Evolutionary conservation across 2,113 vertebrate species (phyloP), one percentile per base, ranked within the genome.

Genomic region (Lipophrys pholis): DNA sequence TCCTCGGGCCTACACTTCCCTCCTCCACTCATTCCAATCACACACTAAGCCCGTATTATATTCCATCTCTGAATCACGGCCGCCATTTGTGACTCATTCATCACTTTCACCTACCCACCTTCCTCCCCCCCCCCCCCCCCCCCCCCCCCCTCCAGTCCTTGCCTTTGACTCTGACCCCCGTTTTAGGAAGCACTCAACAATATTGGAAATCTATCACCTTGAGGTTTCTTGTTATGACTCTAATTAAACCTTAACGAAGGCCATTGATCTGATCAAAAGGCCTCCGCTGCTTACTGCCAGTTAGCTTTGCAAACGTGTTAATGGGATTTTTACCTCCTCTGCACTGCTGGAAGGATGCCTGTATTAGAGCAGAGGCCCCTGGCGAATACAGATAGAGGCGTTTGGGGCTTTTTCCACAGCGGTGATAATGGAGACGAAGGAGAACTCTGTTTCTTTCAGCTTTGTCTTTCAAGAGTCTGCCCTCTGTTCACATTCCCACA

Each of bases 191-290:
- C 77, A 51, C 80, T 86, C 57, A 59, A 71, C 73, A 54, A 73
- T 75, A 92, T 86, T 81, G 87, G 81, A 89, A 91, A 91, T 90
- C 80, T 45, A 84, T 90, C 82, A 85, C 66, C 59, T 67, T 63
- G 52, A 67, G 50, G 58, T 80, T 71, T 81, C 86, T 87, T 82
- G 77, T 92, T 89, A 88, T 91, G 85, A 76, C 88, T 90, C 74
- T 88, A 90, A 92, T 93, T 90, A 90, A 91, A 92, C 71, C 74
- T 80, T 88, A 89, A 92, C 39, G 52, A 90, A 87, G 78, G 74
- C 59, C 56, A 89, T 88, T 85, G 83, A 92, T 89, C 50, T 54
- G 68, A 81, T 73, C 58, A 84, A 63, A 83, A 66, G 70, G 59
- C 54, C 65, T 76, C 14, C 60, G 71, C 59, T 54, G 66, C 75